Base-by-base conservation (phyloP, 2,797 vertebrate species). In the Oryzias dopingdopingensis region DNA sequence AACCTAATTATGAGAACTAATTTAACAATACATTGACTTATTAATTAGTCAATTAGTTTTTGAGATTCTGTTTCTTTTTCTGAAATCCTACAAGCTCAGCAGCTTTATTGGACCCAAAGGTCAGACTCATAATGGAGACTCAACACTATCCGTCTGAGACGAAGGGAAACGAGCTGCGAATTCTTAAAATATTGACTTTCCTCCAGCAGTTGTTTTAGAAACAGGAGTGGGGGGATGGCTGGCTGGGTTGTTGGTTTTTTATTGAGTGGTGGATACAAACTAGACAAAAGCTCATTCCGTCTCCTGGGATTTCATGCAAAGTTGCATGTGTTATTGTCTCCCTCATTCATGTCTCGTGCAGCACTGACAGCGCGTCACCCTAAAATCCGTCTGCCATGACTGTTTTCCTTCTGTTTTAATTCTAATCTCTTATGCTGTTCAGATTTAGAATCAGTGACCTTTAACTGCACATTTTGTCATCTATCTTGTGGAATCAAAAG, bases 161-260 rank as follows among this genome's bases (percentile, higher is more conserved):
- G 26, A 15, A 45, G n/a, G 55, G 52, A 56, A 41, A 23, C 42
- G 32, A 46, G 40, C 56, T 55, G 53, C 50, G 42, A 47, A 58
- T 55, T 68, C 15, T 40, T 63, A n/a, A 61, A 63, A 41, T 60
- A 61, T 45, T 66, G 61, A 59, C 63, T 47, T 43, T 61, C 24
- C 37, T 67, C 42, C 6, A 2, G 15, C 49, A 60, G 46, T 23
- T 37, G 42, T 56, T 22, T 52, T 40, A 56, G 51, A 42, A 50
- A 53, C 57, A 54, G 14, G 14, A 45, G 46, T 32, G 41, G 15
- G 37, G 43, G 10, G 32, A 3, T 37, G 10, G 32, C 2, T 17
- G 16, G 41, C 32, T 42, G 51, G 49, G 17, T 42, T 22, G 20
- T 22, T 22, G 42, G 15, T 15, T 12, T 43, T 44, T 44, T 44